Conservation (phyloP, 2,797 vertebrate genomes). For the Poeciliopsis paucimaculata region DNA sequence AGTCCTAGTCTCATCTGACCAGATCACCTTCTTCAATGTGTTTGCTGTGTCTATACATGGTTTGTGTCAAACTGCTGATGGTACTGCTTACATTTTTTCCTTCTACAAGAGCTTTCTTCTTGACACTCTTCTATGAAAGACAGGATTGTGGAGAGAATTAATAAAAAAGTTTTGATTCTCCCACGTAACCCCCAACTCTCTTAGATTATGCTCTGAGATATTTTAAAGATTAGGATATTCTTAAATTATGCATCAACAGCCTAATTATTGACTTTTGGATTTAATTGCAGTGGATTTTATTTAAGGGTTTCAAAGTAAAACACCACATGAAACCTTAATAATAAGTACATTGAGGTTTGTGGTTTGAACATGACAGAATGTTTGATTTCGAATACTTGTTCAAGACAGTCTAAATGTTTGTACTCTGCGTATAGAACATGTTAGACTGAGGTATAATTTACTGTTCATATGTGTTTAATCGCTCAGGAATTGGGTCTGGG, state of each 20-base stretch:
- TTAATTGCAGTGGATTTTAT: neutral
- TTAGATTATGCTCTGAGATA: neutral
- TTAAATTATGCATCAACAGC: neutral
- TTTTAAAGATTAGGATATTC: neutral
- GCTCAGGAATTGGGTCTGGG: conserved; percentile 39
- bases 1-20: neutral
- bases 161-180: neutral
- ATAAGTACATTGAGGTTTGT: neutral
- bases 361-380: neutral
- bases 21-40: neutral
- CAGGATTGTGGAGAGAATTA: neutral
- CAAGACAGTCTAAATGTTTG: neutral
- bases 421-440: conserved; percentile 11
- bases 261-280: neutral
- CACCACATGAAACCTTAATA: neutral
- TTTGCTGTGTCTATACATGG: neutral
- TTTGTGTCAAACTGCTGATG: neutral
- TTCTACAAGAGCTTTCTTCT: neutral
- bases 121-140: neutral
- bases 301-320: neutral
- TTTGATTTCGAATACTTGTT: neutral
- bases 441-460: conserved; percentile 38
- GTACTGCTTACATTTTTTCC: neutral
- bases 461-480: conserved; percentile 43
- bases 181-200: neutral